These are phyloP conservation scores for Actinia equina DNA, from an alignment of 64 coral and sea anemone genomes.

Conservation along the genomic window DNA sequence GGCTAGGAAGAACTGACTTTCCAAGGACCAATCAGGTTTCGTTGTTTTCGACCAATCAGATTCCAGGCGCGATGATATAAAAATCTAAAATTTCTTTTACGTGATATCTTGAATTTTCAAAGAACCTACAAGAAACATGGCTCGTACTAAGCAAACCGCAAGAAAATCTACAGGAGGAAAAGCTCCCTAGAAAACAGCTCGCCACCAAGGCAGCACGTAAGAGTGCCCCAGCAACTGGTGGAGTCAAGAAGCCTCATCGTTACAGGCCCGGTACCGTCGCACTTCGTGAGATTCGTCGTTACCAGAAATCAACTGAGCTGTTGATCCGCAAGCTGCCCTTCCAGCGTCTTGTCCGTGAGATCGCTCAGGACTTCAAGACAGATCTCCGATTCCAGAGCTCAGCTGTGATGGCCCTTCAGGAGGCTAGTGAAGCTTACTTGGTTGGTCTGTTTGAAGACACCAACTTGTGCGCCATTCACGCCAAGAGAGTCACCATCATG, in stretches of 20 bases:
- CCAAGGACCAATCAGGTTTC: neutral
- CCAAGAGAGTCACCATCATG: conserved; percentile 98
- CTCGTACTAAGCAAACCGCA: conserved; percentile 67
- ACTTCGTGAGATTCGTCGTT: no score
- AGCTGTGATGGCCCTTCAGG: no score
- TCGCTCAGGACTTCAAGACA: conserved; percentile 95
- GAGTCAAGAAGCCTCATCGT: no score
- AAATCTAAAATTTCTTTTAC: neutral
- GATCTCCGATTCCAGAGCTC: no score
- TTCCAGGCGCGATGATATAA: neutral
- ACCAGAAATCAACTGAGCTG: conserved; percentile 89
- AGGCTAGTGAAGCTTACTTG: no score
- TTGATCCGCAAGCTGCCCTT: conserved; percentile 90
- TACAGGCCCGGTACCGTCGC: no score
- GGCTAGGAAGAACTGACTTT: neutral
- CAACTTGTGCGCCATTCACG: conserved; percentile 97
- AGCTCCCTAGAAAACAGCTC: conserved; percentile 63
- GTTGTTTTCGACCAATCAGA: neutral
- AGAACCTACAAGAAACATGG: conserved; percentile 30
- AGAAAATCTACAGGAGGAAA: conserved; percentile 71
- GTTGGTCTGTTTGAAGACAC: no score
- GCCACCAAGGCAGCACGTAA: conserved; percentile 68
- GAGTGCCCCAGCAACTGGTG: conserved; percentile 68
- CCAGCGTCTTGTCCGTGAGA: conserved; percentile 91
- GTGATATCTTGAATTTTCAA: neutral